phyloP scores from a whole-genome alignment of 2,113 vertebrate genomes.

The Jaculus jaculus region DNA sequence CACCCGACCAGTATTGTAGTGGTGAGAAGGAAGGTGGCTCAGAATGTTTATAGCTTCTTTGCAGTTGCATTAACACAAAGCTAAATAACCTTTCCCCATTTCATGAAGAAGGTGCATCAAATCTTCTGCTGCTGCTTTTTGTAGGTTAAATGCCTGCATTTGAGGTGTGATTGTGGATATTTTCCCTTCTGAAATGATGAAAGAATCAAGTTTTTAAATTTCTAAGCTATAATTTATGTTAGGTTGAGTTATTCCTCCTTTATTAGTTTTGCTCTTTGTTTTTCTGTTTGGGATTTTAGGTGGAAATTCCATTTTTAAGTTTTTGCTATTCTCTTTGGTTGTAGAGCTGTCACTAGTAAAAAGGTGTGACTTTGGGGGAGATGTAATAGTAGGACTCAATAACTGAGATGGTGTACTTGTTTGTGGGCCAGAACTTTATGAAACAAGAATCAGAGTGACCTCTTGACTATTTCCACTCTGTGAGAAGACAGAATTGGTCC shows the following conservation, averaged over 20 bases:
- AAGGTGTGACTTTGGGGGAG: constrained; percentile 94
- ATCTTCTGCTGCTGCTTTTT: constrained; percentile 97
- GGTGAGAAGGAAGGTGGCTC: constrained; percentile 95
- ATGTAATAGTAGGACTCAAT: constrained; percentile 97
- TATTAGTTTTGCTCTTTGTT: constrained; percentile 97
- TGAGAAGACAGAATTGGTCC: constrained; percentile 97
- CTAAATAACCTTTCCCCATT: constrained; percentile 96
- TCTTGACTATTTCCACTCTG: constrained; percentile 98
- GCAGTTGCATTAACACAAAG: constrained; percentile 97
- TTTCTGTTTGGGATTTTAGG: constrained; percentile 99
- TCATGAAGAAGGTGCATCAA: constrained; percentile 97
- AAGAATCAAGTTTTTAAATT: constrained; percentile 95
- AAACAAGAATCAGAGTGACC: constrained; percentile 94
- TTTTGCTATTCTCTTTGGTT: constrained; percentile 94
- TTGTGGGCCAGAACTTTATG: constrained; percentile 96
- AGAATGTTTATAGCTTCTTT: constrained; percentile 96
- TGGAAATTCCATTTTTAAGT: constrained; percentile 99
- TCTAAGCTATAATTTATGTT: constrained; percentile 97
- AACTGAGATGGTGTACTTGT: constrained; percentile 98
- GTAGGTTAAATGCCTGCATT: constrained; percentile 93
- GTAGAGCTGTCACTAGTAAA: constrained; percentile 92
- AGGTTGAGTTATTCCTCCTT: constrained; percentile 93
- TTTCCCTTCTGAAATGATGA: constrained; percentile 92
- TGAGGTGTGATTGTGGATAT: constrained; percentile 90
- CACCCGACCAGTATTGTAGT: constrained; percentile 99